A percentile compares a stretch with the other conserved stretches of the same genome.
These are phyloP conservation scores for Pseudomyrmex concolor DNA, from an alignment of 1,140 invertebrate genomes.

Conservation along the genomic window DNA sequence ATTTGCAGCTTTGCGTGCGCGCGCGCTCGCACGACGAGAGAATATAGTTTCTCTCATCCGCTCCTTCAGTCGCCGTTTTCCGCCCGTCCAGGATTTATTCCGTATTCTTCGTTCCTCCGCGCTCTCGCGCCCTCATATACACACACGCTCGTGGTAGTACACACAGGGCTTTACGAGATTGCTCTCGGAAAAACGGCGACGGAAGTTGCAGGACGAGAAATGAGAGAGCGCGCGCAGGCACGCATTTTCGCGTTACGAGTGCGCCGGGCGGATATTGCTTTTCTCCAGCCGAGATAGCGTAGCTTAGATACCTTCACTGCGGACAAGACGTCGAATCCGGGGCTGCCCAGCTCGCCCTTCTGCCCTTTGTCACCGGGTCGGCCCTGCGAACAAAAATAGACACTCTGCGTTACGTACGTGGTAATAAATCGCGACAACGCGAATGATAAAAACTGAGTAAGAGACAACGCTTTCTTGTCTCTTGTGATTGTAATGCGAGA, in stretches of 20 bases:
- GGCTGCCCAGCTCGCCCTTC: slow-evolving; percentile 93
- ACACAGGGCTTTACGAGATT: slow-evolving; percentile 46
- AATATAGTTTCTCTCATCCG: slow-evolving; percentile 4
- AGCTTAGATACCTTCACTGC: slow-evolving; percentile 92
- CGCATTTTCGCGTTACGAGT: slow-evolving; percentile 62
- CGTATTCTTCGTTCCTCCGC: slow-evolving; percentile 25
- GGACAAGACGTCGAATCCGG: slow-evolving; percentile 95
- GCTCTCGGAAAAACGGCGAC: slow-evolving; percentile 29
- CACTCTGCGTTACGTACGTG: slow-evolving; percentile 22
- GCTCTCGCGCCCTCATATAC: not conserved
- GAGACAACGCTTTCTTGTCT: not conserved
- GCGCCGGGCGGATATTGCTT: slow-evolving; percentile 38
- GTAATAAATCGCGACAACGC: slow-evolving; percentile 5
- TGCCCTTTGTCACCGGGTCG: slow-evolving; percentile 94
- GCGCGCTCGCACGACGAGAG: slow-evolving; percentile 44
- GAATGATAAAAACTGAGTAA: not conserved
- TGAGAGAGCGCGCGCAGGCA: slow-evolving; percentile 28
- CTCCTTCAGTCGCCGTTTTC: not conserved
- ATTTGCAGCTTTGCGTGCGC: slow-evolving; percentile 55
- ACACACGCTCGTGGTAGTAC: not conserved
- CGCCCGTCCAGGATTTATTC: slow-evolving; percentile 35
- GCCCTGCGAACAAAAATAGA: slow-evolving; percentile 87
- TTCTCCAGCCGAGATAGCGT: slow-evolving; percentile 61
- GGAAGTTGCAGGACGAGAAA: slow-evolving; percentile 31
- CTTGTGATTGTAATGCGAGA: not conserved